Conservation (phyloP, 2,888 invertebrate genomes). For the Junonia oenone region DNA sequence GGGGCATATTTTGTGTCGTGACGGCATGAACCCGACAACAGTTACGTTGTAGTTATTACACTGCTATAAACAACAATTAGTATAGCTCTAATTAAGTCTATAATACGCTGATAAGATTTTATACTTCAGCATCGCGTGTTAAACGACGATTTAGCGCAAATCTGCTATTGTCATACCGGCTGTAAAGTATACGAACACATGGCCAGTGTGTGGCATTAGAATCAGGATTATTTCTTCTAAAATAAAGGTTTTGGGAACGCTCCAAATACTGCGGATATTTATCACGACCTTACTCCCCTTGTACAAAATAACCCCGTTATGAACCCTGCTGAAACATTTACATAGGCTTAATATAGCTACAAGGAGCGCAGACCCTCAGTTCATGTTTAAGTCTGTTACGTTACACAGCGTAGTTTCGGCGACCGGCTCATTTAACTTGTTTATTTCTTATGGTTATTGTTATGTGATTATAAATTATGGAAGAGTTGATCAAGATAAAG, state of each 20-base stretch:
- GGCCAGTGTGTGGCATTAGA: neutral
- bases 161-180: constrained; percentile 34
- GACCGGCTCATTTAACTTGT: constrained; percentile 58
- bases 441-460: constrained; percentile 56
- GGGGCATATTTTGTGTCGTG: constrained; percentile 30
- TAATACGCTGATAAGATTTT: constrained; percentile 65
- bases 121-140: constrained; percentile 54
- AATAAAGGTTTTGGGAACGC: constrained; percentile 1
- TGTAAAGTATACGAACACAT: constrained; percentile 4
- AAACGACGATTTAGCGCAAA: constrained; percentile 48
- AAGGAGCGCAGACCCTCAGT: constrained; percentile 8
- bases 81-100: constrained; percentile 58
- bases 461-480: constrained; percentile 58
- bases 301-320: constrained; percentile 7
- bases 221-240: neutral
- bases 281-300: neutral
- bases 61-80: constrained; percentile 59
- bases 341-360: constrained; percentile 23
- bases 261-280: constrained; percentile 17
- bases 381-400: constrained; percentile 33
- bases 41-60: constrained; percentile 35
- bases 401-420: constrained; percentile 47
- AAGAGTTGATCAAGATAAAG: constrained; percentile 48
- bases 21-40: constrained; percentile 41
- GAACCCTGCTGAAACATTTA: constrained; percentile 29